Percentiles rank a stretch among this genome's conserved stretches.
Conservation (phyloP, 37 sponge, comb jelly and placozoan species). For the Oscarella lobularis region DNA sequence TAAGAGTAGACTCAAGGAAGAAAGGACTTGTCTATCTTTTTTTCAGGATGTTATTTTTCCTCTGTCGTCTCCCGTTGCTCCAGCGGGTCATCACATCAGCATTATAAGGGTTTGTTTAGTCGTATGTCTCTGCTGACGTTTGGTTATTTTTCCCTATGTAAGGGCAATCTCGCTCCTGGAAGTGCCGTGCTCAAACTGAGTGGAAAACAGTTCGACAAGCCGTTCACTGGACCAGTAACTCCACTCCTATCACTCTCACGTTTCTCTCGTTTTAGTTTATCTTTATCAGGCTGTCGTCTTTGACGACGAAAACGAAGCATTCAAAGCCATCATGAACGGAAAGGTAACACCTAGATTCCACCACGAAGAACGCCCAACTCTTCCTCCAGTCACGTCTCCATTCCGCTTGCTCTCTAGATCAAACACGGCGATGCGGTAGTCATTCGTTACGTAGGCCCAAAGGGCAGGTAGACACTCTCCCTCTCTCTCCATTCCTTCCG, state of each 20-base stretch:
- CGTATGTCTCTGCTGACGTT: background rate
- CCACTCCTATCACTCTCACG: background rate
- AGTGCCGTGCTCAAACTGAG: slow-evolving; percentile 66
- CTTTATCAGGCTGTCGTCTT: slow-evolving; percentile 41
- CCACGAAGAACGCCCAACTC: background rate
- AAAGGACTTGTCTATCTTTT: no score
- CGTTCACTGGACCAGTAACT: slow-evolving; percentile 44
- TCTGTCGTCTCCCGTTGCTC: slow-evolving; percentile 23
- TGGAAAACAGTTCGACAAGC: slow-evolving; percentile 45
- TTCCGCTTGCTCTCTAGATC: slow-evolving; percentile 13
- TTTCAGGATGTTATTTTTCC: slow-evolving; percentile 34
- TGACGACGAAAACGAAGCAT: slow-evolving; percentile 46
- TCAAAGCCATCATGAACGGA: slow-evolving; percentile 50
- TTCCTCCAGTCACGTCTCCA: no score
- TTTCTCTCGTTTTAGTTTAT: background rate
- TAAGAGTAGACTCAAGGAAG: no score
- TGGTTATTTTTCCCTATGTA: background rate
- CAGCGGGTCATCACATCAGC: slow-evolving; percentile 34
- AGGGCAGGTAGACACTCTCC: slow-evolving; percentile 34
- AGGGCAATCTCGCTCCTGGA: slow-evolving; percentile 13
- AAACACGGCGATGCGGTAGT: slow-evolving; percentile 50
- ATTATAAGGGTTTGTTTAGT: slow-evolving; percentile 21
- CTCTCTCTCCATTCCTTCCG: background rate
- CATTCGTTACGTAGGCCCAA: slow-evolving; percentile 60
- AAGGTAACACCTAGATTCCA: slow-evolving; percentile 4